phyloP scores from a whole-genome alignment of 2,797 vertebrate genomes.

The Megaceryle alcyon region DNA sequence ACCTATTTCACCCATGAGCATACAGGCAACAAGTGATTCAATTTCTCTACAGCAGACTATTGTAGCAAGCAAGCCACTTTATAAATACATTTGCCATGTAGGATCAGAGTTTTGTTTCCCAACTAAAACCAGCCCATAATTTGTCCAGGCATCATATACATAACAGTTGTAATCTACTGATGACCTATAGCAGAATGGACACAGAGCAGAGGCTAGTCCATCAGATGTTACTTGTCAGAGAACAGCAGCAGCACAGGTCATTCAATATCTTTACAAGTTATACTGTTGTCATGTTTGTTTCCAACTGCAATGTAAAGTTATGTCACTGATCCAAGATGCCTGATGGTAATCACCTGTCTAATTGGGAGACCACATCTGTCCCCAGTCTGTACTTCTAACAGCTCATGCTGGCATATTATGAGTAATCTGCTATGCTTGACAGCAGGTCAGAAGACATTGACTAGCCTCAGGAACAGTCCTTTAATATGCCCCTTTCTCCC shows the following conservation, averaged over 20 bases:
- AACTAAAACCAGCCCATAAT: background rate
- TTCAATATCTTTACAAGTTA: background rate
- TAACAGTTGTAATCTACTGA: background rate
- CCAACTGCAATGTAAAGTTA: background rate
- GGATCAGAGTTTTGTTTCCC: background rate
- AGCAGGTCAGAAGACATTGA: background rate
- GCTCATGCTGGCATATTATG: background rate
- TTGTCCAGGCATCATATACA: background rate
- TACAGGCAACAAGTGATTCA: background rate
- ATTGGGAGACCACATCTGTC: background rate
- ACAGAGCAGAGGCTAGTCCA: background rate
- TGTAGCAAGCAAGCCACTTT: background rate
- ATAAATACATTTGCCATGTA: background rate
- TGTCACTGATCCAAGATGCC: background rate
- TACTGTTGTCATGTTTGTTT: background rate
- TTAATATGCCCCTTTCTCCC: background rate
- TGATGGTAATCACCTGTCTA: background rate
- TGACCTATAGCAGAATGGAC: background rate
- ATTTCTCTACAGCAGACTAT: background rate
- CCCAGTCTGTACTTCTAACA: background rate
- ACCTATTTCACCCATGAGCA: background rate
- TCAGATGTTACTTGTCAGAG: fast-evolving
- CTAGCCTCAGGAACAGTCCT: background rate
- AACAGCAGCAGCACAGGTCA: background rate
- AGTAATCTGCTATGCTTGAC: background rate